Conservation (phyloP, 2,888 invertebrate genomes). For the Drosophila putrida region DNA sequence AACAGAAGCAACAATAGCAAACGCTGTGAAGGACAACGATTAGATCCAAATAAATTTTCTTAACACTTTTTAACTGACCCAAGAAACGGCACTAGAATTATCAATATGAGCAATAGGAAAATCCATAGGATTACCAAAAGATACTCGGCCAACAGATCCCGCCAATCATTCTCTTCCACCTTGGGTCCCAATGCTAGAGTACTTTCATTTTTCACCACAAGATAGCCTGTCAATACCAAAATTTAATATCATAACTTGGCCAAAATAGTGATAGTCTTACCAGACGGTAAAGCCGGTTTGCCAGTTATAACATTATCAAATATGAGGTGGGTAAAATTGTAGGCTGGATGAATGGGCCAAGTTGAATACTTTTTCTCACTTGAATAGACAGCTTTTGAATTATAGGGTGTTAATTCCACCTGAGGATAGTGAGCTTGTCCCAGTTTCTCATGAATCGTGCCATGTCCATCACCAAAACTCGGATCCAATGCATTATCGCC, state of each 20-base stretch:
- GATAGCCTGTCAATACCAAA: slow-evolving; percentile 67
- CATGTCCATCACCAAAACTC: slow-evolving; percentile 2
- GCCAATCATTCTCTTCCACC: slow-evolving; percentile 85
- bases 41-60: no score
- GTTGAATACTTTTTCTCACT: not conserved
- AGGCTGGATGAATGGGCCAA: slow-evolving; percentile 20
- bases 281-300: slow-evolving; percentile 30
- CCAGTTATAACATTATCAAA: slow-evolving; percentile 19
- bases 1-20: slow-evolving; percentile 90
- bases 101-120: slow-evolving; percentile 88
- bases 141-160: slow-evolving; percentile 85
- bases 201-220: slow-evolving; percentile 72
- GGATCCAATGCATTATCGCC: not conserved
- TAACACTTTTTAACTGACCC: slow-evolving; percentile 86
- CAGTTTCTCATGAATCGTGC: slow-evolving; percentile 52
- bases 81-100: slow-evolving; percentile 91
- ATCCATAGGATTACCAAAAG: slow-evolving; percentile 87
- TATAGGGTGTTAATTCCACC: slow-evolving; percentile 31
- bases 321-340: slow-evolving; percentile 33
- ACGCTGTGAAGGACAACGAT: slow-evolving; percentile 55
- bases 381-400: not conserved
- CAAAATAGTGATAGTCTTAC: slow-evolving; percentile 23
- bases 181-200: slow-evolving; percentile 74
- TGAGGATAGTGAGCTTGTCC: slow-evolving; percentile 44
- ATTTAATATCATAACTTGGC: not conserved